Base-by-base conservation (phyloP, 2,113 vertebrate species). In the Nymphicus hollandicus region DNA sequence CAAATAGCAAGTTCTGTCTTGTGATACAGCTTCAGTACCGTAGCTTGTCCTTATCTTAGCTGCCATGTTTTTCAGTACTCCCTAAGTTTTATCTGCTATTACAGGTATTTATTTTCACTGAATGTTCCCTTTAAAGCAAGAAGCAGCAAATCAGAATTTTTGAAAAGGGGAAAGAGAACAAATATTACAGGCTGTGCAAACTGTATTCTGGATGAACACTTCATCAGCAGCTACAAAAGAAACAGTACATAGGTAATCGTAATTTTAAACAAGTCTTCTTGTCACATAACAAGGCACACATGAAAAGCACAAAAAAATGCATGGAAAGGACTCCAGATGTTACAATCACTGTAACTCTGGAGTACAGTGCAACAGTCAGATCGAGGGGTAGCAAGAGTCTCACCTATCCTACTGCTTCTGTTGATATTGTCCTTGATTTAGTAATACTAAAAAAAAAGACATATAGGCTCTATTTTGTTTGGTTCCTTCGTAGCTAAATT, bases 281-380 rank as follows among this genome's bases (percentile, higher is more conserved):
- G 28, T 31, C 24, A 39, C 12, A 6, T n/a, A 76, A 41, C 8
- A 72, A 68, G n/a, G 39, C 14, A 76, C 0, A 0, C 39, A 73
- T 39, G 16, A 61, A 86, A 94, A 80, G 35, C 58, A 65, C 24
- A 61, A 65, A 81, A 81, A 46, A 18, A 46, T 0, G 6, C 39
- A 52, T 8, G 22, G 39, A 60, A 74, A 79, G 12, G 29, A 86
- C 37, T 89, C 47, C 25, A 37, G 43, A 37, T 37, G n/a, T 61
- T n/a, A 66, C 10, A 13, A 52, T 11, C 12, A 28, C 27, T 58
- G 18, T 64, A 64, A 43, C 43, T 60, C 23, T 46, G 37, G 28
- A 88, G 46, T 24, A 63, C 33, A 39, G 10, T 33, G 9, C 17
- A 66, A 81, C 13, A 63, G 33, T 41, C 66, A 72, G 46, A 81